Evolutionary conservation across 2,113 vertebrate species (phyloP).

Genomic region (Clarias batrachus): DNA sequence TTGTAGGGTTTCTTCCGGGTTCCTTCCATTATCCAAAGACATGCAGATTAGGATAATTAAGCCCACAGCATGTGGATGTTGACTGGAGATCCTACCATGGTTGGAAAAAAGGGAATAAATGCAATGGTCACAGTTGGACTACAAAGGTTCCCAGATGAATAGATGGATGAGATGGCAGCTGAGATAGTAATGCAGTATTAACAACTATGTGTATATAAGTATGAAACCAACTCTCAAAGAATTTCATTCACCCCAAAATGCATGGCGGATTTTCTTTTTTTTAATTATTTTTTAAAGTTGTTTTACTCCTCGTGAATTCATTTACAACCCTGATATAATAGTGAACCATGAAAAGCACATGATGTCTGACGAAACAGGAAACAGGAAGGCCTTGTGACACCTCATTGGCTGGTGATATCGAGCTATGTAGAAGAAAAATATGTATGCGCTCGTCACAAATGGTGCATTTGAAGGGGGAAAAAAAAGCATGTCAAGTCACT

Average conservation of each 20-base stretch:
- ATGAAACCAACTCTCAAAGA: neutral
- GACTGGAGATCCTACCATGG: too few relatives aligned
- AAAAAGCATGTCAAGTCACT: neutral
- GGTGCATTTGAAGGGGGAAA: neutral
- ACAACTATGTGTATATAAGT: neutral
- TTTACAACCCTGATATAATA: neutral
- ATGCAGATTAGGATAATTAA: too few relatives aligned
- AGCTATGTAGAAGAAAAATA: neutral
- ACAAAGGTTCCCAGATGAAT: too few relatives aligned
- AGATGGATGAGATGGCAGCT: too few relatives aligned
- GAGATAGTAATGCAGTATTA: conserved; percentile 46
- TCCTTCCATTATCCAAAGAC: too few relatives aligned
- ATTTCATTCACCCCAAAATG: neutral
- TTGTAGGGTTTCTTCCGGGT: too few relatives aligned
- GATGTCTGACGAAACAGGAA: neutral
- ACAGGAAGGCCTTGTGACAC: neutral
- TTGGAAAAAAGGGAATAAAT: too few relatives aligned
- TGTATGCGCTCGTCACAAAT: neutral
- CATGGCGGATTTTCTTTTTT: neutral
- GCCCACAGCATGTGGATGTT: too few relatives aligned
- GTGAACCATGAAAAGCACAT: neutral
- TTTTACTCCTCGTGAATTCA: neutral
- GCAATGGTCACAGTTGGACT: too few relatives aligned
- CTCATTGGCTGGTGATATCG: neutral
- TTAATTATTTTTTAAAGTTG: neutral